These are phyloP conservation scores for Megaceryle maxima DNA, from an alignment of 2,113 vertebrate genomes.

Conservation along the genomic window DNA sequence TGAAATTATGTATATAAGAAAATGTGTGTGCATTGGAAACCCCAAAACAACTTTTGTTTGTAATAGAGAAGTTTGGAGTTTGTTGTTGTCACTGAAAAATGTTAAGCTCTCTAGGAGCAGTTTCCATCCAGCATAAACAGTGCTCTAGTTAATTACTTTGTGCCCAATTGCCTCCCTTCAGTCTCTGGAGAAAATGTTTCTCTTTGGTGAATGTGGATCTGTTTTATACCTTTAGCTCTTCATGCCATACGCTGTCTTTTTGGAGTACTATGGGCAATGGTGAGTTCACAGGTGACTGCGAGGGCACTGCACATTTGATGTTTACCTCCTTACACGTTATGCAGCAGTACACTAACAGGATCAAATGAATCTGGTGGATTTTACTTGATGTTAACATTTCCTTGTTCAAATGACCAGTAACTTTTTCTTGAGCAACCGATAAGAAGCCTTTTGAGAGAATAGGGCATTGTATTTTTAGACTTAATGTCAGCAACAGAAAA, in stretches of 20 bases:
- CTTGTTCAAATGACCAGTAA: neutral
- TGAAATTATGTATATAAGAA: neutral
- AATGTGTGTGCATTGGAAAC: neutral
- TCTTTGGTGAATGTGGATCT: neutral
- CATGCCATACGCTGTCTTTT: neutral
- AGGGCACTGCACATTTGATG: neutral
- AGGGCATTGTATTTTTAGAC: slow-evolving; percentile 6
- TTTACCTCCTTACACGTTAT: neutral
- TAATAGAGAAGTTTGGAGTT: neutral
- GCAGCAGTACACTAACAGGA: neutral
- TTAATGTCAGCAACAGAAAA: neutral
- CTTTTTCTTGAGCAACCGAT: neutral
- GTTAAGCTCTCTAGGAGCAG: neutral
- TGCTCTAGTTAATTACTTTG: neutral
- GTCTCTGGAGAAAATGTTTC: neutral
- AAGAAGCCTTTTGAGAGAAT: neutral
- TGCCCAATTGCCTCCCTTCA: fast-evolving
- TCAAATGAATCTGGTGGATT: neutral
- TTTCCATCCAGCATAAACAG: neutral
- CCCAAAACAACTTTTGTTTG: neutral
- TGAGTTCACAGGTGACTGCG: neutral
- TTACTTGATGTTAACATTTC: neutral
- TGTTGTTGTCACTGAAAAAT: neutral
- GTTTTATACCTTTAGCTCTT: neutral
- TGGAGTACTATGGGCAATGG: fast-evolving